Percentiles rank a stretch among this genome's conserved stretches.
Evolutionary conservation across 2,797 vertebrate species (phyloP).

Genomic region (Euphonia xanthogaster): DNA sequence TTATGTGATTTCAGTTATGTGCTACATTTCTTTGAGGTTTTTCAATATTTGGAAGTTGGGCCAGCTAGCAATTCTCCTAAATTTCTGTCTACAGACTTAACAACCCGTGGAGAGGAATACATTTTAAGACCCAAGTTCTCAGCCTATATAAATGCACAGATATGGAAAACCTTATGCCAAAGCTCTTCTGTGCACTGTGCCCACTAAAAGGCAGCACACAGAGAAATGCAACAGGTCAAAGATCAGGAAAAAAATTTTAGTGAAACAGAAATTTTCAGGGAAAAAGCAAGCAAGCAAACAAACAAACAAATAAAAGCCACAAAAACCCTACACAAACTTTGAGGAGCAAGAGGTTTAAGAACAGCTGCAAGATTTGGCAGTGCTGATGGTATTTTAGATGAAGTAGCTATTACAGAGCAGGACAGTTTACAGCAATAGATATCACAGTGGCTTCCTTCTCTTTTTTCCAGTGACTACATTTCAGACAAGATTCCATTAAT

Average conservation of each 20-base stretch:
- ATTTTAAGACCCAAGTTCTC: background rate
- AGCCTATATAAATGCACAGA: background rate
- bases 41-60: background rate
- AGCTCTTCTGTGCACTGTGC: background rate
- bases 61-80: background rate
- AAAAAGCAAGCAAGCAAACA: background rate
- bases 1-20: background rate
- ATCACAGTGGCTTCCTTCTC: background rate
- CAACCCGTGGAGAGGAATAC: background rate
- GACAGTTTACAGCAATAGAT: background rate
- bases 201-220: background rate
- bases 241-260: background rate
- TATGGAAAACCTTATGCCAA: background rate
- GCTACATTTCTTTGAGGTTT: background rate
- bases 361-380: background rate
- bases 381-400: background rate
- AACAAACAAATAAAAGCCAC: background rate
- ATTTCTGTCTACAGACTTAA: slow-evolving; percentile 26
- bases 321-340: background rate
- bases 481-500: background rate
- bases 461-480: background rate
- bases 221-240: background rate
- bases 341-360: background rate
- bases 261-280: background rate
- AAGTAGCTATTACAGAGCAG: background rate